A percentile compares a stretch with the other conserved stretches of the same genome.
These are phyloP conservation scores for Exocentrus adspersus DNA, from an alignment of 2,888 invertebrate genomes.

Conservation along the genomic window DNA sequence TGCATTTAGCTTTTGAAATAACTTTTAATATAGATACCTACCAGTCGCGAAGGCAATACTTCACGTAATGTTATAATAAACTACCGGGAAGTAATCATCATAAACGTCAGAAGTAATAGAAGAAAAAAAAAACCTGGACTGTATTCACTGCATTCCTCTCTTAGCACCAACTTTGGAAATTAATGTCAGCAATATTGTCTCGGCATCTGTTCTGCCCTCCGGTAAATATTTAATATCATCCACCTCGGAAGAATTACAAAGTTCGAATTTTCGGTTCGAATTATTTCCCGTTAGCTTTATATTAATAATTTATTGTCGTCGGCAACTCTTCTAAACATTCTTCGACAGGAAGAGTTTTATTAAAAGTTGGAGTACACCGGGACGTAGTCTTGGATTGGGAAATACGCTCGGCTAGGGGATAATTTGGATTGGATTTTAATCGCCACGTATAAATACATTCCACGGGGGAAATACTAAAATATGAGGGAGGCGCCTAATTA, in stretches of 20 bases:
- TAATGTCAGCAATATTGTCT: not conserved
- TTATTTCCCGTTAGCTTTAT: not conserved
- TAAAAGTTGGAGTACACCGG: not conserved
- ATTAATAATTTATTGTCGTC: not conserved
- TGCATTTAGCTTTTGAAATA: not conserved
- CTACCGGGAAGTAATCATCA: not conserved
- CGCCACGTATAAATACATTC: not conserved
- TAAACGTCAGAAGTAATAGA: not conserved
- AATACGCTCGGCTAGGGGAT: not conserved
- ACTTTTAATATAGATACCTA: not conserved
- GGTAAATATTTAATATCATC: slow-evolving; percentile 1
- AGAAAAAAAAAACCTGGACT: too few relatives aligned
- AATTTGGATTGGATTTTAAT: not conserved
- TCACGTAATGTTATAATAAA: not conserved
- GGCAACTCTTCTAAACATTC: not conserved
- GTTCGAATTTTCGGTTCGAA: not conserved
- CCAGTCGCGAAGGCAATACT: not conserved
- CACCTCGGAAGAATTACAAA: slow-evolving; percentile 1
- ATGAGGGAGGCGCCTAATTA: not conserved
- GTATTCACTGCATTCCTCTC: not conserved
- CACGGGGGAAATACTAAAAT: not conserved
- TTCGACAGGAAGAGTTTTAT: not conserved
- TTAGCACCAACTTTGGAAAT: not conserved
- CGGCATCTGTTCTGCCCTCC: not conserved
- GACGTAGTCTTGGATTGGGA: not conserved